Base-by-base conservation (phyloP, 2,797 vertebrate genomes). In the Dipus sagitta region DNA sequence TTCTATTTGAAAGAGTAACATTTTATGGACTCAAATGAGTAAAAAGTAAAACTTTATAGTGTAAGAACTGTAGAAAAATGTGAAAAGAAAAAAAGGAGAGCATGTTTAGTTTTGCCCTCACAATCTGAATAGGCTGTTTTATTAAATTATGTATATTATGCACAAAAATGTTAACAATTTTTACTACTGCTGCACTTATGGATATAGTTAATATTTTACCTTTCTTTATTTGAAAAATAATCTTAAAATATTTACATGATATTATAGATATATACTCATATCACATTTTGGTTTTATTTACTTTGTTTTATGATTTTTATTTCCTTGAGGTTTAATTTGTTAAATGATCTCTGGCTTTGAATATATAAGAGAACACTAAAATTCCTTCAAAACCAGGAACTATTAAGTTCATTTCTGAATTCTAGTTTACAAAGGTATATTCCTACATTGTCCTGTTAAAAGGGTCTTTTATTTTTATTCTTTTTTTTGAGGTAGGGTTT, bases 361-460 rank as follows among this genome's bases (percentile, higher is more conserved):
- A 62, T 84, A 72, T 76, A 58, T 80, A 32, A 23, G 20, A 76
- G 15, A 58, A 6, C 32, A 67, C 30, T 79, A 86, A 65, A 89
- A 32, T 91, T 94, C 82, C 17, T 86, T 94, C 83, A 75, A 84
- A 93, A 71, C 62, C 18, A 23, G 12, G 11, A 8, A 81, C 28
- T 77, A n/a, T 60, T 93, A 84, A 85, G 81, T 88, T 88, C 86
- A 93, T 4, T 81, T 62, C 34, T 86, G 0, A 67, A 76, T 87
- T 94, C 92, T 24, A 80, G n/a, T 18, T 72, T 64, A 92, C 30
- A 90, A 95, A 93, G 32, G 89, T n/a, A 80, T 92, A 77, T 18
- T 65, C 14, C 47, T 87, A 30, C 34, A 62, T 28, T 80, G 58
- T 79, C 47, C 18, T 70, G 54, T 84, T 80, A 92, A 42, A 96